These are phyloP conservation scores for Clarias magur DNA, from an alignment of 2,113 vertebrate genomes.

Conservation along the genomic window DNA sequence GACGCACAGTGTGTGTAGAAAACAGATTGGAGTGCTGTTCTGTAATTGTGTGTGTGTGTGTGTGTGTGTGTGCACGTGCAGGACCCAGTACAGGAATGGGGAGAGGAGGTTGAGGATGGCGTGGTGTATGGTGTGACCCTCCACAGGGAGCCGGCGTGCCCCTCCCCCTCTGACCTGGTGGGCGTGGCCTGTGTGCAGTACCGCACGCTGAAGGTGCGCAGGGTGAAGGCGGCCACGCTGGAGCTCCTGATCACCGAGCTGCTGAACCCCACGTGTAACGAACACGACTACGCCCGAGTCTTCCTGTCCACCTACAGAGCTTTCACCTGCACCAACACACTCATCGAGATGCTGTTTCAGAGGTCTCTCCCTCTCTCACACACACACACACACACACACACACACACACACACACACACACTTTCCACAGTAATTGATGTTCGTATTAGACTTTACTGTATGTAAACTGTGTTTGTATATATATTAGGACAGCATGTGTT, in stretches of 20 bases:
- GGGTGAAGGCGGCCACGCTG: conserved; percentile 78
- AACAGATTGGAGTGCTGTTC: neutral
- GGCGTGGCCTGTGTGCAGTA: conserved; percentile 75
- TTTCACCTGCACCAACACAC: conserved; percentile 72
- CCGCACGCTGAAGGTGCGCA: conserved; percentile 81
- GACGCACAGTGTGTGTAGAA: neutral
- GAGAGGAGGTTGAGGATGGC: conserved; percentile 83
- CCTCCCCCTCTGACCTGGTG: neutral
- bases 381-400: too few relatives aligned
- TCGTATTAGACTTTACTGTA: too few relatives aligned
- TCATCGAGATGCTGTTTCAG: conserved; percentile 79
- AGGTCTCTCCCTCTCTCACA: conserved; percentile 57
- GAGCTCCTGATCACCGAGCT: conserved; percentile 78
- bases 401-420: neutral
- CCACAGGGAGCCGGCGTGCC: conserved; percentile 66
- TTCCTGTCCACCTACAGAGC: conserved; percentile 84
- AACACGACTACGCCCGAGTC: conserved; percentile 71
- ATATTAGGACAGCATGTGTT: neutral
- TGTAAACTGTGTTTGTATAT: neutral
- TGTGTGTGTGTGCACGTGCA: conserved; percentile 50
- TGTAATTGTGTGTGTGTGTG: neutral
- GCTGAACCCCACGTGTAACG: conserved; percentile 67
- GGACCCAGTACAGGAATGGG: conserved; percentile 87
- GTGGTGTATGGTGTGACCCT: conserved; percentile 81
- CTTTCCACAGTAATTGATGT: too few relatives aligned